Evolutionary conservation across 2,797 vertebrate genomes (phyloP), one percentile per base, ranked within the genome.

Genomic region (Urocyon cinereoargenteus): DNA sequence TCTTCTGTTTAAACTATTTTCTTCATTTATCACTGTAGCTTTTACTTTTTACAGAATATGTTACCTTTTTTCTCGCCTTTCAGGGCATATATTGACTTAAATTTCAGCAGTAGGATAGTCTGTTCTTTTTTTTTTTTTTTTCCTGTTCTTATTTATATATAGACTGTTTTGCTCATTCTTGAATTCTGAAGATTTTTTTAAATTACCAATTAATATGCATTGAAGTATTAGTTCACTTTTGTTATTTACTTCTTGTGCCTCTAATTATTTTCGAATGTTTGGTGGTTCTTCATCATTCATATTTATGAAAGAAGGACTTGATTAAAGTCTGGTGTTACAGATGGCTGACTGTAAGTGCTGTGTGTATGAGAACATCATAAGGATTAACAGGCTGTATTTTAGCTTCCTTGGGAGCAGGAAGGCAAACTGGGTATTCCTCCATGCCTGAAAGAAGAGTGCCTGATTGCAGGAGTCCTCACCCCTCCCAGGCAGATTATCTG

Each of bases 241-340:
- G 49, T 90, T 78, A 18, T 70, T 82, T 87, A 26, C 13, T 72
- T 89, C 75, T 73, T 16, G 31, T 95, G 34, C 16, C 90, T 90
- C 51, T 87, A 18, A 18, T 92, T 72, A 79, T 89, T 85, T 51
- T 87, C n/a, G 59, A 82, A n/a, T 94, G 18, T 90, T 62, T 94
- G 24, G 5, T 75, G 26, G 26, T 72, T 85, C 8, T 61, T 91
- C 16, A 45, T 57, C 73, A 62, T 64, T 97, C 18, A 31, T 94
- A 62, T 93, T 34, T 68, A 68, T 68, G 72, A 94, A 82, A 86
- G 36, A 88, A 78, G 15, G 22, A 31, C 77, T 51, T 87, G 64
- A 51, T 78, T 70, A 81, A 94, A 66, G n/a, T 70, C 8, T 68
- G 64, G 31, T 92, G 13, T 86, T 87, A 55, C 61, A 90, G 24